phyloP scores from a whole-genome alignment of 2,888 invertebrate species.

The Cyclophora punctaria region DNA sequence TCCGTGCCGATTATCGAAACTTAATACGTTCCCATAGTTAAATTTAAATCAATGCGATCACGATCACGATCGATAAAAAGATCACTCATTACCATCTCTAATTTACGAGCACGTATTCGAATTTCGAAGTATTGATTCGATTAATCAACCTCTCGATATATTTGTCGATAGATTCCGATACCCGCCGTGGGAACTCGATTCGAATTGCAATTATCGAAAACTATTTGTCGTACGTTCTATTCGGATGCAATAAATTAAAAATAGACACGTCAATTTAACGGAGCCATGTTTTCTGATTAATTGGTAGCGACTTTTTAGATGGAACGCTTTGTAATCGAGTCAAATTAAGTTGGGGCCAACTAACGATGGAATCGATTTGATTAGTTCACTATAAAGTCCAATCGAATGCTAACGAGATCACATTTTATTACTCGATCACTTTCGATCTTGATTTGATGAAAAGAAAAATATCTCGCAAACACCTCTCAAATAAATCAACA shows the following conservation, averaged over 20 bases:
- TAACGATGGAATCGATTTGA: background rate
- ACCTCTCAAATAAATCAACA: background rate
- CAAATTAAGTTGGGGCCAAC: background rate
- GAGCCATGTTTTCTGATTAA: slow-evolving; percentile 20
- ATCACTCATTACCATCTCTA: slow-evolving; percentile 11
- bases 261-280: slow-evolving; percentile 35
- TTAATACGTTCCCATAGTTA: background rate
- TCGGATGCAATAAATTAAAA: slow-evolving; percentile 36
- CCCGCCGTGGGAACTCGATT: slow-evolving; percentile 41
- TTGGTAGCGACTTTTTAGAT: slow-evolving; percentile 23
- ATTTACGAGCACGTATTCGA: slow-evolving; percentile 6
- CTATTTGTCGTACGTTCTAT: slow-evolving; percentile 33
- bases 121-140: slow-evolving; percentile 43
- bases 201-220: slow-evolving; percentile 44
- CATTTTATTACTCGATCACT: background rate
- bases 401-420: background rate
- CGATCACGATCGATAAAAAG: background rate
- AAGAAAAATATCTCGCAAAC: background rate
- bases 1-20: background rate
- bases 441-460: no score
- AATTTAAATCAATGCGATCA: no score
- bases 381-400: background rate
- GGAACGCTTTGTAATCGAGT: slow-evolving; percentile 8
- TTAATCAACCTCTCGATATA: slow-evolving; percentile 42
- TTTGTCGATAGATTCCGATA: slow-evolving; percentile 32